These are phyloP conservation scores for Hetaerina titia DNA, from an alignment of 2,888 invertebrate genomes.

Conservation along the genomic window DNA sequence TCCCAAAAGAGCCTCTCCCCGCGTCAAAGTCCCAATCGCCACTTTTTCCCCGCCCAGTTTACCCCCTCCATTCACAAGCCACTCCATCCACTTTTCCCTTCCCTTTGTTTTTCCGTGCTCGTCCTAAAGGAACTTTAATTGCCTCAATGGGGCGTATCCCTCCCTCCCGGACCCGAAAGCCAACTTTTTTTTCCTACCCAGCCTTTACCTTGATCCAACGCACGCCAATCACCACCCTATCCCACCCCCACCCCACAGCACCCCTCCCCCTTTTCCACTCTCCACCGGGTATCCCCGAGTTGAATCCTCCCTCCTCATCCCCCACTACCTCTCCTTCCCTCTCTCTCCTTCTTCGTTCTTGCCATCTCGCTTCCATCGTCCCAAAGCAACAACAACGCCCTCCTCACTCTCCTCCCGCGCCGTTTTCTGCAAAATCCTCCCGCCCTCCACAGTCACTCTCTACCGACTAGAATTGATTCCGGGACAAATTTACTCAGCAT, in stretches of 20 bases:
- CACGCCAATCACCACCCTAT: slow-evolving; percentile 28
- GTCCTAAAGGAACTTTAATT: slow-evolving; percentile 39
- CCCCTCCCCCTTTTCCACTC: background rate
- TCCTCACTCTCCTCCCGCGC: background rate
- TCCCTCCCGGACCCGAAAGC: background rate
- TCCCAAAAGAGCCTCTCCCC: slow-evolving; percentile 1
- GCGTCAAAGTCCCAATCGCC: slow-evolving; percentile 52
- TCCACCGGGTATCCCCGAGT: background rate
- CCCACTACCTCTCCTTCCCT: background rate
- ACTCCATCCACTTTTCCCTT: background rate
- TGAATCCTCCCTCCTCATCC: background rate
- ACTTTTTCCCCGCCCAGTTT: background rate
- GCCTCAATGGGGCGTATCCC: slow-evolving; percentile 18
- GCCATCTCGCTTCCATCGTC: background rate
- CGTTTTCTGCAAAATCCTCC: too few species aligned
- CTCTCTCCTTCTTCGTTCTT: background rate
- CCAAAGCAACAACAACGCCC: too few species aligned
- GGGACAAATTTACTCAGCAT: background rate
- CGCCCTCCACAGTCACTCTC: background rate
- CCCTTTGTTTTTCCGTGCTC: slow-evolving; percentile 2
- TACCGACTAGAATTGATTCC: slow-evolving; percentile 1
- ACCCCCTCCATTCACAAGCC: background rate
- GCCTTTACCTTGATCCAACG: slow-evolving; percentile 35
- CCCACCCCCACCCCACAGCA: background rate
- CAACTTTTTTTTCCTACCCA: background rate